A percentile compares a stretch with the other conserved stretches of the same genome.
phyloP scores from a whole-genome alignment of 1,140 invertebrate genomes.

The Alviniconcha marisindica region DNA sequence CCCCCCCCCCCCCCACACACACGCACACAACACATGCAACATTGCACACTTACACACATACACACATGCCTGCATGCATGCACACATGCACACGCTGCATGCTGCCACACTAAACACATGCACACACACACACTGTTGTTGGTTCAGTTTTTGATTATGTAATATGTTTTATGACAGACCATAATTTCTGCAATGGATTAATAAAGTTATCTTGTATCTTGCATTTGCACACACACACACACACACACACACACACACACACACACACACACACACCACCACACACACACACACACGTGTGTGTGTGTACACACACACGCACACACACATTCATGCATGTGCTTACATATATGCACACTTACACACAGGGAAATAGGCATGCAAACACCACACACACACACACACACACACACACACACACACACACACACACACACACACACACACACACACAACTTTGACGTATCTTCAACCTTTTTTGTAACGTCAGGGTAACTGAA shows the following conservation, averaged over 20 bases:
- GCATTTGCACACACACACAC: conserved; percentile 12
- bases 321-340: not conserved
- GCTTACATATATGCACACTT: not conserved
- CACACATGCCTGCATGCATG: conserved; percentile 5
- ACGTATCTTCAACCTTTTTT: no score
- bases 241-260: conserved; percentile 26
- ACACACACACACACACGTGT: not conserved
- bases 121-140: conserved; percentile 23
- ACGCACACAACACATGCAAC: no score
- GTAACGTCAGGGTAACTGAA: no score
- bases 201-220: no score
- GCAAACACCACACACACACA: conserved; percentile 4
- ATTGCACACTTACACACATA: no score
- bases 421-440: conserved; percentile 16
- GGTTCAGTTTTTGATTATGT: no score
- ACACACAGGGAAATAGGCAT: conserved; percentile 16
- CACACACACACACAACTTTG: conserved; percentile 19
- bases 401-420: conserved; percentile 9
- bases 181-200: no score
- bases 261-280: conserved; percentile 2
- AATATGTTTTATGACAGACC: no score
- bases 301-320: not conserved
- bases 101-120: conserved; percentile 25
- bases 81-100: conserved; percentile 20
- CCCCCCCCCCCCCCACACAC: no score